Conservation (phyloP, 2,113 vertebrate species). For the Pangasianodon hypophthalmus region DNA sequence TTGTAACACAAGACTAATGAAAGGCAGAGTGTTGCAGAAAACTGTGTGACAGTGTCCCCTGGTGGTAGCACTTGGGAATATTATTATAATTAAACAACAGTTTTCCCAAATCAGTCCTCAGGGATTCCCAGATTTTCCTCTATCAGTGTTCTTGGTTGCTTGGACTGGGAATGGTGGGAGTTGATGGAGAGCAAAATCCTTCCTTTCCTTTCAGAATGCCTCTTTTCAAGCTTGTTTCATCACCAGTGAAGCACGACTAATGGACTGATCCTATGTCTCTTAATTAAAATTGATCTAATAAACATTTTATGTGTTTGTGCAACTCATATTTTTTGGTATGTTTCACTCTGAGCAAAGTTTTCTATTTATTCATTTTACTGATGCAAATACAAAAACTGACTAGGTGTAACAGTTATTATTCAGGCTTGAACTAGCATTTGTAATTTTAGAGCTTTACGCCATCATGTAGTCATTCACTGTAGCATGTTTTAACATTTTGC, state of each 20-base stretch:
- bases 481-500: slow-evolving; percentile 21
- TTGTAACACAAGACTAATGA: not conserved
- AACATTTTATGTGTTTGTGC: not conserved
- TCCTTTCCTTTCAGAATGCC: not conserved
- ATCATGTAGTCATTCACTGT: slow-evolving; percentile 20
- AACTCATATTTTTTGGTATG: not conserved
- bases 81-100: not conserved
- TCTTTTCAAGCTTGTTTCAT: not conserved
- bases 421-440: not conserved
- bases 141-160: not conserved
- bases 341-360: not conserved
- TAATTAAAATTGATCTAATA: not conserved
- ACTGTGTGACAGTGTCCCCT: not conserved
- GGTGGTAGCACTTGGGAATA: not conserved
- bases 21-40: not conserved
- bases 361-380: not conserved
- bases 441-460: not conserved
- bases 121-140: not conserved
- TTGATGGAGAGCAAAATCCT: not conserved
- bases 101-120: not conserved
- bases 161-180: not conserved
- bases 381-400: not conserved
- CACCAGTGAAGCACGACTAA: not conserved
- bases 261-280: not conserved
- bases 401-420: not conserved